Percentiles rank a stretch among this genome's conserved stretches.
Evolutionary conservation across 2,888 invertebrate genomes (phyloP).

Genomic region (Drosophila yooni): DNA sequence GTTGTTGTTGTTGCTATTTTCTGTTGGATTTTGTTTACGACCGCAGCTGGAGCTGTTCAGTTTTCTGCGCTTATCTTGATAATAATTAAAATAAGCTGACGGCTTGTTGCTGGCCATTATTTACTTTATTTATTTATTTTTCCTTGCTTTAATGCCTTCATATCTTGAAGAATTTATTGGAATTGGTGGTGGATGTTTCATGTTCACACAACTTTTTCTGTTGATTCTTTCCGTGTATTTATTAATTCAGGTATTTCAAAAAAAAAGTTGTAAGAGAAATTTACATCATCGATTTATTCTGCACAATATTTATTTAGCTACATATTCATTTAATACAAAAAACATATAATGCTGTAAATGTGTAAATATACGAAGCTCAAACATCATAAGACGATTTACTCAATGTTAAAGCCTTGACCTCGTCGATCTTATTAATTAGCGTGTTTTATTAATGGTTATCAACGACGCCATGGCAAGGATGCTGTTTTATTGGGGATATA

Average conservation of each 20-base stretch:
- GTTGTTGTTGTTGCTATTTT: constrained; percentile 13
- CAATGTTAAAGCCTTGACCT: constrained; percentile 3
- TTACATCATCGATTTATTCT: constrained; percentile 9
- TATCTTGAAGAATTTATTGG: constrained; percentile 60
- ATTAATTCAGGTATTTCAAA: constrained; percentile 1
- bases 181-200: constrained; percentile 23
- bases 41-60: constrained; percentile 11
- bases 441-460: constrained; percentile 3
- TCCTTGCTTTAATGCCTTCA: constrained; percentile 10
- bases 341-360: not conserved
- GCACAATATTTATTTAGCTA: constrained; percentile 9
- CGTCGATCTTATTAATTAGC: constrained; percentile 8
- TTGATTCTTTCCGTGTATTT: constrained; percentile 2
- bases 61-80: constrained; percentile 39
- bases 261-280: not conserved
- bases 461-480: constrained; percentile 3
- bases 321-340: not conserved
- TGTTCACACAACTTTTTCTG: not conserved
- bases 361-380: not conserved
- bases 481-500: not conserved
- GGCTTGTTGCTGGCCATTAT: constrained; percentile 18
- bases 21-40: constrained; percentile 17
- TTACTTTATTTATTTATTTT: constrained; percentile 25
- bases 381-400: not conserved
- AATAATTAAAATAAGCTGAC: constrained; percentile 65